Percentiles rank a stretch among this genome's conserved stretches.
Conservation (phyloP, 2,113 vertebrate species). For the Spizaetus ornatus region DNA sequence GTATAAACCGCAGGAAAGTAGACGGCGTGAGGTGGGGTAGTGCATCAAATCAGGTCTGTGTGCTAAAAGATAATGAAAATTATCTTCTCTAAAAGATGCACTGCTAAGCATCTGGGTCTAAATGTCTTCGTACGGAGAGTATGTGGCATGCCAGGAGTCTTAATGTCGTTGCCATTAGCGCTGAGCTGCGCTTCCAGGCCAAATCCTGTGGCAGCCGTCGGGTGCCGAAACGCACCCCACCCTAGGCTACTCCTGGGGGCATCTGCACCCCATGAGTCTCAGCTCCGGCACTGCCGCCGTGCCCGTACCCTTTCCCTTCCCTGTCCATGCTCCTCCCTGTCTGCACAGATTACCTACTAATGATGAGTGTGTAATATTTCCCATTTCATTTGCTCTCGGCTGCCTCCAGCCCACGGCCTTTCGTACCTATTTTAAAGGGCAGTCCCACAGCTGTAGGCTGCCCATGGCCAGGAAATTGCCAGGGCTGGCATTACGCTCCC, state of each 20-base stretch:
- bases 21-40: neutral
- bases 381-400: neutral
- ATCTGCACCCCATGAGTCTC: accelerated
- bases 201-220: neutral
- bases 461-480: neutral
- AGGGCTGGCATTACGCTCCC: neutral
- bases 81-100: accelerated
- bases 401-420: neutral
- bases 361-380: neutral
- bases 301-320: neutral
- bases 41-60: neutral
- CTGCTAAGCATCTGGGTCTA: neutral
- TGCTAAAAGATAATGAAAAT: neutral
- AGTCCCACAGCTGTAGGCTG: neutral
- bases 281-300: accelerated
- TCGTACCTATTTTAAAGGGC: neutral
- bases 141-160: accelerated
- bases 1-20: neutral
- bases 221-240: accelerated
- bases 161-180: accelerated
- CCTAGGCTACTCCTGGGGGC: neutral
- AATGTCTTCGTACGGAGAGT: accelerated
- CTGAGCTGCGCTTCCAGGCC: neutral
- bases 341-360: neutral
- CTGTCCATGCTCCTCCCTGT: neutral